phyloP scores from a whole-genome alignment of 2,113 vertebrate genomes.

The Motacilla tschutschensis region DNA sequence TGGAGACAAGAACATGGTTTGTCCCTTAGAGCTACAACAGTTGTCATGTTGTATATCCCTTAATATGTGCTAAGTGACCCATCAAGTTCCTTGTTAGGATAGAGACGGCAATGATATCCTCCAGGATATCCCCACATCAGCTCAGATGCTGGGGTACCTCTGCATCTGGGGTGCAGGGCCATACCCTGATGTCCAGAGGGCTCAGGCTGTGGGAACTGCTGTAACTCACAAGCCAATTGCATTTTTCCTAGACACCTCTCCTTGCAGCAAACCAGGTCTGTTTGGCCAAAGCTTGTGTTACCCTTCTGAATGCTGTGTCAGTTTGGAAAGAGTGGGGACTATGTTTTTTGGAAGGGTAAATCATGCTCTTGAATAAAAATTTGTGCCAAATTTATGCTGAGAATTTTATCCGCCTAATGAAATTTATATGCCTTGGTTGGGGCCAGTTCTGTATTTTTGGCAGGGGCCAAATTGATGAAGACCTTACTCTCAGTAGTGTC shows the following conservation, averaged over 20 bases:
- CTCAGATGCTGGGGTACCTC: not conserved
- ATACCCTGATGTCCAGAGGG: not conserved
- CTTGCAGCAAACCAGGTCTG: not conserved
- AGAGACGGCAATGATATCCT: rapidly evolving
- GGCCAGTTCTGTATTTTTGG: not conserved
- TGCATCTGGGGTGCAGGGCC: not conserved
- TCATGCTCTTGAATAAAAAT: not conserved
- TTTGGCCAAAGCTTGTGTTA: not conserved
- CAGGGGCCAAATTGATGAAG: not conserved
- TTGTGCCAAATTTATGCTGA: not conserved
- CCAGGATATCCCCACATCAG: not conserved
- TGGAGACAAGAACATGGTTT: not conserved
- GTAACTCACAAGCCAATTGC: not conserved
- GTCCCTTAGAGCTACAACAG: not conserved
- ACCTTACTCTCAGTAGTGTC: not conserved
- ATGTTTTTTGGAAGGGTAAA: not conserved
- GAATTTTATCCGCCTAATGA: not conserved
- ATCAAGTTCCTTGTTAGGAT: not conserved
- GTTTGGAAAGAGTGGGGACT: not conserved
- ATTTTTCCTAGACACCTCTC: not conserved
- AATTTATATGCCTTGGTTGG: not conserved
- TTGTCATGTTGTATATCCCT: not conserved
- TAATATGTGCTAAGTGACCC: not conserved
- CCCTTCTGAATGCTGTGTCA: not conserved
- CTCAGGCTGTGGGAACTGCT: not conserved